phyloP scores from a whole-genome alignment of 2,797 vertebrate genomes.

The Morus bassanus region DNA sequence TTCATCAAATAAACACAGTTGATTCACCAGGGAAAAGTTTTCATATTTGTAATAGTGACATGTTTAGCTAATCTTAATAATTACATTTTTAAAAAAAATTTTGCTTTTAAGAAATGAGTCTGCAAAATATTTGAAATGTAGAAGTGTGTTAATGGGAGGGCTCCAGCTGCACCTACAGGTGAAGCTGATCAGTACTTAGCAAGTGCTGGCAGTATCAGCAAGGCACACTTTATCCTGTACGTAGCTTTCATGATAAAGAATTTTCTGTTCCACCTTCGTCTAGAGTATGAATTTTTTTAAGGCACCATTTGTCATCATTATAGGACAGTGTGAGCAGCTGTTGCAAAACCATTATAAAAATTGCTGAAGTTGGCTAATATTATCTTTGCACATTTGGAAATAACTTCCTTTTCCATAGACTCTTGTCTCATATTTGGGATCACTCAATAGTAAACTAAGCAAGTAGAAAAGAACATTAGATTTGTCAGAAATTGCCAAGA shows the following conservation, averaged over 20 bases:
- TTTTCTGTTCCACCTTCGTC: background rate
- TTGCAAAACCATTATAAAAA: constrained; percentile 85
- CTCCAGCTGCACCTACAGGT: background rate
- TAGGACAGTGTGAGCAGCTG: constrained; percentile 78
- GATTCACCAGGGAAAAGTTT: background rate
- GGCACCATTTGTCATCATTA: constrained; percentile 81
- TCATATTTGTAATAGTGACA: background rate
- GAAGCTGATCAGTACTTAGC: background rate
- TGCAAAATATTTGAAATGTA: background rate
- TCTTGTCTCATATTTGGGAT: constrained; percentile 53
- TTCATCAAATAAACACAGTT: background rate
- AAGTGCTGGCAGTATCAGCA: background rate
- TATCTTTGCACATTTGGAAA: constrained; percentile 75
- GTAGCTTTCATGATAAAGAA: background rate
- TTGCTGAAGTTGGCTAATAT: constrained; percentile 85
- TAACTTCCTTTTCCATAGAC: constrained; percentile 74
- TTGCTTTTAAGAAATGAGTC: background rate
- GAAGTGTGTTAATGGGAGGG: background rate
- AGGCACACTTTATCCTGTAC: background rate
- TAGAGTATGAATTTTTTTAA: constrained; percentile 52
- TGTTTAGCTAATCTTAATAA: background rate
- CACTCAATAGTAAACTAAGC: constrained; percentile 58
- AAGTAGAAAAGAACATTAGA: constrained; percentile 47
- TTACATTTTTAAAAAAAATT: background rate
- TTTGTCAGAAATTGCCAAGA: constrained; percentile 49